Evolutionary conservation across 2,797 vertebrate species (phyloP), one percentile per base, ranked within the genome.

Genomic region (Borostomias antarcticus): DNA sequence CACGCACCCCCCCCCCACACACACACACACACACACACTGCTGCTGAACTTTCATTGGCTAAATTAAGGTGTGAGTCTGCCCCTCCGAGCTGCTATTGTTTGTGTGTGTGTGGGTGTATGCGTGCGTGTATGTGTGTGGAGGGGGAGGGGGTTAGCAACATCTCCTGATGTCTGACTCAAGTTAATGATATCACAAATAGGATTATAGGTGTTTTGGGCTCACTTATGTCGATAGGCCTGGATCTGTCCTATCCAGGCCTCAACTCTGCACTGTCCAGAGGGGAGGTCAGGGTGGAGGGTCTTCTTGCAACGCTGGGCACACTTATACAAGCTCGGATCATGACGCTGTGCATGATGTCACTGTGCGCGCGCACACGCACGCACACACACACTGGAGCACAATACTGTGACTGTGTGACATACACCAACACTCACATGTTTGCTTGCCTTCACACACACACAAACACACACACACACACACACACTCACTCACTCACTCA

Each of bases 281-380:
- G 40, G 43, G 15, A 51, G 2, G 21, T 6, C 19, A 48, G 29
- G 43, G 21, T 9, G 35, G 13, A 17, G 56, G 21, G 40, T 25
- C 64, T 48, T 58, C 21, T 32, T 17, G 10, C 17, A 30, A 10
- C 15, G 17, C 54, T 57, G 25, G 25, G 21, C 21, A 45, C 69
- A 65, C 61, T 66, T 61, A 53, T 71, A 45, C 57, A 59, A 9
- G 43, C 58, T 72, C 47, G 62, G 47, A 25, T 51, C 62, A 56
- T 48, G 45, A n/a, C 25, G 17, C 60, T 58, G 19, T 60, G 57
- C 65, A 43, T 59, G 62, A 58, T 51, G 32, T 63, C 73, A 45
- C 62, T 59, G 66, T 56, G 23, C 48, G 45, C 37, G 28, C 58
- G 26, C 37, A 28, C 37, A n/a, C 40, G 50, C 45, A 68, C 43